Conservation (phyloP, 2,888 invertebrate species). For the Calliopum simillimum region DNA sequence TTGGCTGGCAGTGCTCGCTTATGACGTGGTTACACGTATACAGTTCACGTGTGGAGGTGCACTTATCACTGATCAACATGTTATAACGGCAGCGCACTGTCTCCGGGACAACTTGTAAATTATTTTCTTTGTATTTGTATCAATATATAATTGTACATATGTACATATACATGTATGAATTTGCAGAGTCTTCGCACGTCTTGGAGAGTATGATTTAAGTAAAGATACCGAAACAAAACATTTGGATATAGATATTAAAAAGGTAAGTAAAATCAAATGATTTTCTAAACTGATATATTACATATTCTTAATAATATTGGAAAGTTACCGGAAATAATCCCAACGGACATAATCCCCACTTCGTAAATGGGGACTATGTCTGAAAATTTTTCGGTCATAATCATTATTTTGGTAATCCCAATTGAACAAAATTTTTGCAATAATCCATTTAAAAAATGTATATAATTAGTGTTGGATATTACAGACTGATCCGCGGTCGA, state of each 20-base stretch:
- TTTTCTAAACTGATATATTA: too few species aligned
- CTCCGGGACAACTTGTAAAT: slow-evolving; percentile 54
- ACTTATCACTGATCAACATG: slow-evolving; percentile 67
- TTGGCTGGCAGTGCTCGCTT: slow-evolving; percentile 81
- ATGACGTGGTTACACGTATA: slow-evolving; percentile 66
- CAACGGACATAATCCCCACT: too few species aligned
- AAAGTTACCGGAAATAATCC: too few species aligned
- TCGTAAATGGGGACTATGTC: too few species aligned
- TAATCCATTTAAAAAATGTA: too few species aligned
- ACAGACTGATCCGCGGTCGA: too few species aligned
- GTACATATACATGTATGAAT: slow-evolving; percentile 41
- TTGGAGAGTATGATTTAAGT: slow-evolving; percentile 80
- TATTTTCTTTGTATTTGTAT: not conserved
- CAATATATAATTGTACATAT: not conserved
- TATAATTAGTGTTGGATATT: too few species aligned
- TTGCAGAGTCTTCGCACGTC: slow-evolving; percentile 74
- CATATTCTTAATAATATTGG: too few species aligned
- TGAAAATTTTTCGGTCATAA: too few species aligned
- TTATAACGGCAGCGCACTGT: slow-evolving; percentile 72
- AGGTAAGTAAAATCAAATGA: slow-evolving; percentile 49
- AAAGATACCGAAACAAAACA: slow-evolving; percentile 70
- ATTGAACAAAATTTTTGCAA: too few species aligned
- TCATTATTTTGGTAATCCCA: too few species aligned
- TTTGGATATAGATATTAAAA: slow-evolving; percentile 72
- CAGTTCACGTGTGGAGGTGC: slow-evolving; percentile 67